Evolutionary conservation across 2,797 vertebrate genomes (phyloP).

Genomic region (Rhynchotus rufescens): DNA sequence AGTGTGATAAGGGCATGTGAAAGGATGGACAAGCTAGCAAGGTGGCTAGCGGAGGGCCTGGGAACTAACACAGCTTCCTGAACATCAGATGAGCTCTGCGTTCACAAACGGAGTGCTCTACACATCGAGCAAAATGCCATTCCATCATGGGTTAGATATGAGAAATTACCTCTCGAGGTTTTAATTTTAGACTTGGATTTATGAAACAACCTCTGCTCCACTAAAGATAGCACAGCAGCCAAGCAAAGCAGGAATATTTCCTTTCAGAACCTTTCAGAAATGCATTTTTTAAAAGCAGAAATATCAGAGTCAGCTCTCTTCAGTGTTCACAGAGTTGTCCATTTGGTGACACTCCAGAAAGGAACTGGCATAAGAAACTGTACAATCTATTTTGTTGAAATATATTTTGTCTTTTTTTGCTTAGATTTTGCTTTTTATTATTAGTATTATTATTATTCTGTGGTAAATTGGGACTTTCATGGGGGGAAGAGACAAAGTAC

Average conservation of each 20-base stretch:
- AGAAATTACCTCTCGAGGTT: conserved; percentile 45
- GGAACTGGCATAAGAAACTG: background rate
- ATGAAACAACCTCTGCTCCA: conserved; percentile 17
- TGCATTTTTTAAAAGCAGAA: background rate
- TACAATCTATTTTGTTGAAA: conserved; percentile 33
- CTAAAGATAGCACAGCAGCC: conserved; percentile 2
- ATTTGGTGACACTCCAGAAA: background rate
- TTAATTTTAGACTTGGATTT: conserved; percentile 57
- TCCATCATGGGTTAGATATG: background rate
- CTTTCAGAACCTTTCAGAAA: background rate
- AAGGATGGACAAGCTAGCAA: background rate
- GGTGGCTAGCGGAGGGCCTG: background rate
- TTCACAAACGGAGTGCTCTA: conserved; percentile 4
- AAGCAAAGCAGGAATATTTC: background rate
- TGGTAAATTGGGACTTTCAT: background rate
- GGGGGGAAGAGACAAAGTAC: background rate
- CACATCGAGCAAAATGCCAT: conserved; percentile 13
- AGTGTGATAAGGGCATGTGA: background rate
- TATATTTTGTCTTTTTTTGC: too few species aligned
- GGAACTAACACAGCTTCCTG: conserved; percentile 1
- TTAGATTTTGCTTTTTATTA: background rate
- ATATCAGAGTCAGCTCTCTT: conserved; percentile 11
- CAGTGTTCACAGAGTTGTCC: background rate
- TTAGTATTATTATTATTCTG: background rate
- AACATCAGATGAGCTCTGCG: background rate